Conservation (phyloP, 2,888 invertebrate genomes). For the Candidula unifasciata region DNA sequence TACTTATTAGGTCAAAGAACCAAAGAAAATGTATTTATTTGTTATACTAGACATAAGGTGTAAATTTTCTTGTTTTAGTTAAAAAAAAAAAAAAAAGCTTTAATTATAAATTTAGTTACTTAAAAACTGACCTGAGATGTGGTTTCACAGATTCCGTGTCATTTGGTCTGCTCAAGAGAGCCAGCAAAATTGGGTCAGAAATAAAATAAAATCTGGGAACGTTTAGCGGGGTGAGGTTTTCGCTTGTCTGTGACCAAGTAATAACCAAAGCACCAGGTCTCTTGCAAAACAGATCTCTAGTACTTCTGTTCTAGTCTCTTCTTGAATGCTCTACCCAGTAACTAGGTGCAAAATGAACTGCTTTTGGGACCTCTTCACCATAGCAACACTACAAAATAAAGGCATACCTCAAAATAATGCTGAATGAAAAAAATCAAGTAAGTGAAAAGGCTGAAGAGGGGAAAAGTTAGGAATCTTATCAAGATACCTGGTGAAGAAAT, state of each 20-base stretch:
- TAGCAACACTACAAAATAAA: slow-evolving; percentile 77
- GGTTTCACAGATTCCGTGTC: slow-evolving; percentile 76
- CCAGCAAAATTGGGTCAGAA: slow-evolving; percentile 75
- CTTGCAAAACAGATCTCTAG: slow-evolving; percentile 78
- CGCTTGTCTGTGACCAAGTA: slow-evolving; percentile 78
- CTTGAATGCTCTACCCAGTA: too few relatives aligned
- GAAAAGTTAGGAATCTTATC: too few relatives aligned
- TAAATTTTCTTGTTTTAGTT: too few relatives aligned
- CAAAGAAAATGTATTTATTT: too few relatives aligned
- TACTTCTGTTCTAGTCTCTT: too few relatives aligned
- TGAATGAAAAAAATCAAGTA: slow-evolving; percentile 19
- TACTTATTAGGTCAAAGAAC: too few relatives aligned
- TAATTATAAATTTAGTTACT: too few relatives aligned
- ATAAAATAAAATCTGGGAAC: slow-evolving; percentile 78
- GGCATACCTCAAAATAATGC: too few relatives aligned
- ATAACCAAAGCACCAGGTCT: slow-evolving; percentile 72
- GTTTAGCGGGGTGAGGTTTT: slow-evolving; percentile 71
- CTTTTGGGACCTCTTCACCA: slow-evolving; percentile 77
- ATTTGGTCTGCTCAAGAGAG: slow-evolving; percentile 74
- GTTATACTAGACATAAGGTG: too few relatives aligned
- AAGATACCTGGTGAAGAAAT: too few relatives aligned
- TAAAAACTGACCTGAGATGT: slow-evolving; percentile 71
- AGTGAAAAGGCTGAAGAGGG: too few relatives aligned
- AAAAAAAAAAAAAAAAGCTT: too few relatives aligned
- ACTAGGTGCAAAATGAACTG: slow-evolving; percentile 75